Conservation (phyloP, 2,113 vertebrate species). For the Podarcis muralis region DNA sequence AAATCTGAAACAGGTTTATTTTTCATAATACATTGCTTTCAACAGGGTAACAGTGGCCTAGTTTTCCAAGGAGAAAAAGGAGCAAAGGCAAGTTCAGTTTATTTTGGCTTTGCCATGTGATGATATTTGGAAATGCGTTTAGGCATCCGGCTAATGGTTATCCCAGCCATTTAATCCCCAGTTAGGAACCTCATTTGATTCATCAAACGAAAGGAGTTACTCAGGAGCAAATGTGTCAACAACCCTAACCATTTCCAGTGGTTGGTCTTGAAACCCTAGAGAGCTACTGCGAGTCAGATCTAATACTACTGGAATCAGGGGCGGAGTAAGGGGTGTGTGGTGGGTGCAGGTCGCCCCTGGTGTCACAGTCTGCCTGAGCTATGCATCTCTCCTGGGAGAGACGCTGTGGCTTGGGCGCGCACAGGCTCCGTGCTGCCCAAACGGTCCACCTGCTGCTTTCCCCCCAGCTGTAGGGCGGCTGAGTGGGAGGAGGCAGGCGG, state of each 20-base stretch:
- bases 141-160: not conserved
- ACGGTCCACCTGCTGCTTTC: too few relatives aligned
- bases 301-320: too few relatives aligned
- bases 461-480: too few relatives aligned
- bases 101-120: not conserved
- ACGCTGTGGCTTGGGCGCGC: too few relatives aligned
- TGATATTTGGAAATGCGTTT: not conserved
- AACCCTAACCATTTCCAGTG: not conserved
- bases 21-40: not conserved
- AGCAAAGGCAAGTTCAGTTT: conserved; percentile 82
- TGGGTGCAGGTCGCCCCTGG: too few relatives aligned
- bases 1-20: not conserved
- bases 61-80: conserved; percentile 89
- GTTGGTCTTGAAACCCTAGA: not conserved
- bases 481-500: too few relatives aligned
- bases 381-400: too few relatives aligned
- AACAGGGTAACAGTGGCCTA: conserved; percentile 85
- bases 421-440: too few relatives aligned
- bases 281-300: not conserved
- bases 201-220: not conserved
- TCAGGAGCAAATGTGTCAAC: too few relatives aligned
- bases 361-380: too few relatives aligned
- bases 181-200: not conserved
- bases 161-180: not conserved
- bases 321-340: too few relatives aligned